These are phyloP conservation scores for Gavialis gangeticus DNA, from an alignment of 2,113 vertebrate genomes.

Conservation along the genomic window DNA sequence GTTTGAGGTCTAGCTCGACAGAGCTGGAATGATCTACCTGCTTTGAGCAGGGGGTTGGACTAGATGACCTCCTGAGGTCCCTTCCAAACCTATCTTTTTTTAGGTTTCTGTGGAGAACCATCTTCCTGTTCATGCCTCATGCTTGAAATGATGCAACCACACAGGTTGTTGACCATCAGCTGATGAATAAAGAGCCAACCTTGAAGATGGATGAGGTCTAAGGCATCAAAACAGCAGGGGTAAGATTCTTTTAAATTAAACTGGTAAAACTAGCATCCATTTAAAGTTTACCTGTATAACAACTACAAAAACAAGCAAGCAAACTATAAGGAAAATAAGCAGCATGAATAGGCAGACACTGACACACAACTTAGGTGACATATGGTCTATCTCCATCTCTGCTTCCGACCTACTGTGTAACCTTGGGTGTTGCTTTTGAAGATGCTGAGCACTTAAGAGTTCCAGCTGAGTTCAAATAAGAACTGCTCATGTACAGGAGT, in stretches of 20 bases:
- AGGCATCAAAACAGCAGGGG: neutral
- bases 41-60: too few species aligned
- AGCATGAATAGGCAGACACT: neutral
- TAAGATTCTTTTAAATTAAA: neutral
- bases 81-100: too few species aligned
- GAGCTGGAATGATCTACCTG: too few species aligned
- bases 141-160: neutral
- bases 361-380: neutral
- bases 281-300: neutral
- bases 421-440: neutral
- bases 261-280: neutral
- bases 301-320: accelerated
- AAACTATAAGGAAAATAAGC: neutral
- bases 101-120: neutral
- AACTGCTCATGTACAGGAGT: neutral
- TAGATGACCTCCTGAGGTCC: too few species aligned
- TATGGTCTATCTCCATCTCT: neutral
- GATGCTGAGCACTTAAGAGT: neutral
- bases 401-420: neutral
- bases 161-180: neutral
- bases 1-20: too few species aligned
- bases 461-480: neutral
- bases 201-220: neutral
- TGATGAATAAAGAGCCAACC: neutral
- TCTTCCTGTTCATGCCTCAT: neutral